These are phyloP conservation scores for Dendroctonus valens DNA, from an alignment of 1,140 invertebrate species.

Conservation along the genomic window DNA sequence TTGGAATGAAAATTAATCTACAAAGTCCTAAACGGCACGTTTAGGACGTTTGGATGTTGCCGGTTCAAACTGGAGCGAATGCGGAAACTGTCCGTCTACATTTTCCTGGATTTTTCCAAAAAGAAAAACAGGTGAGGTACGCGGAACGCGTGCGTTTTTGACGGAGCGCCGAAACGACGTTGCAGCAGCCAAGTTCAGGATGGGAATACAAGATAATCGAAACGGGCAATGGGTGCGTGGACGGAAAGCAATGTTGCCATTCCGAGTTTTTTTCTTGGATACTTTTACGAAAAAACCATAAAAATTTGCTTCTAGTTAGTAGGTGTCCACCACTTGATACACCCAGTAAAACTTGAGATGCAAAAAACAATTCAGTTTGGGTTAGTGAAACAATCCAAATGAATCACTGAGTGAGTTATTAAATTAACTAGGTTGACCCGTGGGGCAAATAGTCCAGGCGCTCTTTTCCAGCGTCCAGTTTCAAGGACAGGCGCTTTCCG, in stretches of 20 bases:
- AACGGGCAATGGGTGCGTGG: conserved; percentile 19
- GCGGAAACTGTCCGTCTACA: conserved; percentile 15
- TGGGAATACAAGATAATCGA: conserved; percentile 27
- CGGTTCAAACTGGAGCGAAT: background rate
- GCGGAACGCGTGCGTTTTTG: conserved; percentile 19
- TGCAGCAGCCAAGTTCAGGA: conserved; percentile 10
- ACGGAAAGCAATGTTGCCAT: conserved; percentile 19
- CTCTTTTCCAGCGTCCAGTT: too few relatives aligned
- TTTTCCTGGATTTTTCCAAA: conserved; percentile 24
- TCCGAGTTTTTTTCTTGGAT: background rate
- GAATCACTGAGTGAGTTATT: too few relatives aligned
- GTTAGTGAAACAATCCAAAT: too few relatives aligned
- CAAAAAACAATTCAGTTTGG: too few relatives aligned
- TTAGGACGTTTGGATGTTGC: conserved; percentile 9
- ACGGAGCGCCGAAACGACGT: conserved; percentile 13
- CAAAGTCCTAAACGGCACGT: background rate
- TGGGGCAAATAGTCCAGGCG: too few relatives aligned
- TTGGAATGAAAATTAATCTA: too few relatives aligned
- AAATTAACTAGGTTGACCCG: too few relatives aligned
- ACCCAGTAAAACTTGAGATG: too few relatives aligned
- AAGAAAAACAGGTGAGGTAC: conserved; percentile 28
- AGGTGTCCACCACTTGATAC: too few relatives aligned
- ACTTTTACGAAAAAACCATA: background rate
- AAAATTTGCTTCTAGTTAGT: background rate
- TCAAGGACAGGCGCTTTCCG: too few relatives aligned